phyloP scores from a whole-genome alignment of 2,113 vertebrate species.

The Elephantulus edwardii region DNA sequence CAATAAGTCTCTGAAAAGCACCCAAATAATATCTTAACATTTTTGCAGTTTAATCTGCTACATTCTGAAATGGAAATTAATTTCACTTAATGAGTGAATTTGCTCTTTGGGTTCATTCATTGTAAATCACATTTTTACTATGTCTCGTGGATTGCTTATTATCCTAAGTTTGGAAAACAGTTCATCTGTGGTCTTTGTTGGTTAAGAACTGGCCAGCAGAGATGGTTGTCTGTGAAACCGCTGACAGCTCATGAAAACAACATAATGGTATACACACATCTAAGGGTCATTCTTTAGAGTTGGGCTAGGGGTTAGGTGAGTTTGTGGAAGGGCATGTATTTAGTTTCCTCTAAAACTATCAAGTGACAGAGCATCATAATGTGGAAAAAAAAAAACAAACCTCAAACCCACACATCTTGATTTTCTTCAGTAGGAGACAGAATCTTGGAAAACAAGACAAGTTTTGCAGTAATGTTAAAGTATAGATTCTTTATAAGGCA shows the following conservation, averaged over 20 bases:
- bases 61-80: neutral
- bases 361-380: neutral
- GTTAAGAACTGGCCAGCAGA: neutral
- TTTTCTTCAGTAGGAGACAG: neutral
- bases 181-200: neutral
- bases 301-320: neutral
- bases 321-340: neutral
- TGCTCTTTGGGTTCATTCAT: neutral
- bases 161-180: neutral
- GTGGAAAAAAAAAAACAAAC: neutral
- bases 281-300: neutral
- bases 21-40: neutral
- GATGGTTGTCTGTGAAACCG: neutral
- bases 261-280: neutral
- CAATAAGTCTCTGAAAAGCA: neutral
- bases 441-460: neutral
- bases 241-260: neutral
- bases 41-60: neutral
- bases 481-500: neutral
- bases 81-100: neutral
- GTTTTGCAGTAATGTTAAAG: neutral
- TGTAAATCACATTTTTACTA: neutral
- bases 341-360: neutral
- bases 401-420: neutral
- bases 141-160: neutral